Evolutionary conservation across 2,113 vertebrate species (phyloP).

Genomic region (Serinus canaria): DNA sequence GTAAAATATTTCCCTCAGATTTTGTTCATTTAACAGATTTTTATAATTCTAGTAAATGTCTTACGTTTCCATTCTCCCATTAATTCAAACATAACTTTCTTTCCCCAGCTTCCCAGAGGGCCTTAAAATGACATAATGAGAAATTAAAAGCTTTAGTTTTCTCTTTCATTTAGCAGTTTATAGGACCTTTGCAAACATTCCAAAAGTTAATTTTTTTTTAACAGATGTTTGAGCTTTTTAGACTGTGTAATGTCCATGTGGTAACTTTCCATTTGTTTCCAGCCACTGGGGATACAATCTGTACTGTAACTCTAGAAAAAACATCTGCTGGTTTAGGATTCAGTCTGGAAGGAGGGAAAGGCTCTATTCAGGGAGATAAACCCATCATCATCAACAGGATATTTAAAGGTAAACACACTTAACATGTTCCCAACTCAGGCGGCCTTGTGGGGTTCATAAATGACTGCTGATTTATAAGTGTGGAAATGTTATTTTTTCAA

Average conservation of each 20-base stretch:
- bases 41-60: neutral
- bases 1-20: neutral
- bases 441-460: neutral
- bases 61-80: neutral
- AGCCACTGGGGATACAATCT: slow-evolving; percentile 57
- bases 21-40: neutral
- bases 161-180: neutral
- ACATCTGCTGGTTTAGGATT: slow-evolving; percentile 87
- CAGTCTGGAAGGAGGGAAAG: slow-evolving; percentile 91
- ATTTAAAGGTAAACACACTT: slow-evolving; percentile 80
- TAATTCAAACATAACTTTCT: neutral
- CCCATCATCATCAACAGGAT: slow-evolving; percentile 87
- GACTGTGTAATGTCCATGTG: neutral
- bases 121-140: neutral
- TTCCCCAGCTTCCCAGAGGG: neutral
- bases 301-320: slow-evolving; percentile 82
- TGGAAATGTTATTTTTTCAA: neutral
- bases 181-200: neutral
- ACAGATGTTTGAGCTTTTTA: neutral
- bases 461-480: neutral
- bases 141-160: neutral
- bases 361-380: slow-evolving; percentile 89
- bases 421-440: neutral
- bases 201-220: neutral
- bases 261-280: neutral